Percentiles rank a stretch among this genome's conserved stretches.
phyloP scores from a whole-genome alignment of 1,140 invertebrate genomes.

The Macrocentrus cingulum region DNA sequence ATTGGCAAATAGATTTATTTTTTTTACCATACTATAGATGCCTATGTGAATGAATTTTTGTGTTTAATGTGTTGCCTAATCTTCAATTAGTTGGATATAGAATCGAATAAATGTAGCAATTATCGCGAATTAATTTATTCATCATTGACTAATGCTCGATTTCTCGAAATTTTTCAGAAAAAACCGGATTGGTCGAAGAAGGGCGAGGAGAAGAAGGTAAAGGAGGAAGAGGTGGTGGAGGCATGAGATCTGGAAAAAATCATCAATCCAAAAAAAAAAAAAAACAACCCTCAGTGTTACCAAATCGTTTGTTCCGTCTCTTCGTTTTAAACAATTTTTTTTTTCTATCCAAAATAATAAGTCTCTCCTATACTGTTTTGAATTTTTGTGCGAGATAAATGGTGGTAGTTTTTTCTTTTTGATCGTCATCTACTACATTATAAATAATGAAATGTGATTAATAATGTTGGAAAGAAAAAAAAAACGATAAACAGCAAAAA shows the following conservation, averaged over 20 bases:
- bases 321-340: background rate
- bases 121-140: background rate
- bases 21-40: no score
- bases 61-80: background rate
- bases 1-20: no score
- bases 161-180: conserved; percentile 68
- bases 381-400: no score
- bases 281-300: background rate
- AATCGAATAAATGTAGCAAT: background rate
- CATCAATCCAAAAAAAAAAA: background rate
- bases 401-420: no score
- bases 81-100: background rate
- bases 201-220: conserved; percentile 85
- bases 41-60: background rate
- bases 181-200: conserved; percentile 90
- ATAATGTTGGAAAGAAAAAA: no score
- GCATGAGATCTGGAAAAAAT: conserved; percentile 63
- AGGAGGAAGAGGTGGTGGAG: conserved; percentile 80
- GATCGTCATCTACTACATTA: no score
- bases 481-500: no score
- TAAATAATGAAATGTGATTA: no score
- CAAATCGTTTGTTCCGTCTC: background rate
- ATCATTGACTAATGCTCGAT: conserved; percentile 1
- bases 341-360: no score
- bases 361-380: no score